Base-by-base conservation (phyloP, 2,888 invertebrate genomes). In the Coremacera marginata region DNA sequence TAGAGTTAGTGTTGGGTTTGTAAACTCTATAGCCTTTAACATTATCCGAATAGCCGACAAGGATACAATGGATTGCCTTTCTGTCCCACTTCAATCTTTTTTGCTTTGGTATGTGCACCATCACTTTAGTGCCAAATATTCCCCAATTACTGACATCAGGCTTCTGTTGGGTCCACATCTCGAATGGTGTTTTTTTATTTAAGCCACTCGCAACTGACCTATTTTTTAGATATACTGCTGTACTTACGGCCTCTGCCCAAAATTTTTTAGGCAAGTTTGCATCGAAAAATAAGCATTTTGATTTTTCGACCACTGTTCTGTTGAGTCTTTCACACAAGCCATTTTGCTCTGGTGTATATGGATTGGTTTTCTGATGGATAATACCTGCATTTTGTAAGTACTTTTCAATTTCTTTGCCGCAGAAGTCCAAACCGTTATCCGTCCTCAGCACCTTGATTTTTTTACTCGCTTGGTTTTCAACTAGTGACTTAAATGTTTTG, bases 391-490 rank as follows among this genome's bases (percentile, higher is more conserved):
- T 60, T 31, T 31, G 31, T 31, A 31, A 31, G 31, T 31, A 31
- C 31, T 31, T 31, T 31, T 31, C 31, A 31, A 60, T 7, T 22
- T 60, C 60, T 14, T 19, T 25, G 14, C 25, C 25, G 60, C 60
- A 60, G 25, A 60, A 60, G 3, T 60, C 60, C 25, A 4, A 19
- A 25, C 60, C 19, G 34, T 75, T 72, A 60, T 63, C 77, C 22
- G 57, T 70, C 25, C 74, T 55, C 3, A 78, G 19, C 1, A 22
- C 31, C 55, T 78, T 72, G 14, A 78, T 75, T 52, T 68, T 71
- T 22, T 67, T 60, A 16, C 49, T 60, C 16, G 63, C 71, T 49
- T 75, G 73, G 57, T 75, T 75, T 14, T 78, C 67, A 7, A 72
- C 78, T 27, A 57, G 25, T 16, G 44, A 31, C 49, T 76, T 78